These are phyloP conservation scores for Plectrocnemia conspersa DNA, from an alignment of 1,140 invertebrate species.

Conservation along the genomic window DNA sequence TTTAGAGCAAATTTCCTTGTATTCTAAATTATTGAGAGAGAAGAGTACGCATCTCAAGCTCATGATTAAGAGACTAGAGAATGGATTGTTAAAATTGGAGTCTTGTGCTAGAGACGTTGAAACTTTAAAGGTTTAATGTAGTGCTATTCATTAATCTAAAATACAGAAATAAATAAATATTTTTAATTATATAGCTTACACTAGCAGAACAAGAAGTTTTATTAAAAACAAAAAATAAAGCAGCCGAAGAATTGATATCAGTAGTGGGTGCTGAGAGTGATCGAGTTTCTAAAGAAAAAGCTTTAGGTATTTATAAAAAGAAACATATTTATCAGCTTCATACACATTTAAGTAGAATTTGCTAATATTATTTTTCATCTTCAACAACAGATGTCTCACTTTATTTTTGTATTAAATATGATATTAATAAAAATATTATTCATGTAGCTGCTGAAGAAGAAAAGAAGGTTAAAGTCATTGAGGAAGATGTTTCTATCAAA, in stretches of 20 bases:
- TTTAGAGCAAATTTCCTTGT: conserved; percentile 88
- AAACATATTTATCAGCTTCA: conserved; percentile 13
- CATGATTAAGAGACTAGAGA: conserved; percentile 77
- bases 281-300: conserved; percentile 84
- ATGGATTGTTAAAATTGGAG: conserved; percentile 81
- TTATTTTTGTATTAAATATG: not conserved
- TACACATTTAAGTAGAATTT: not conserved
- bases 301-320: conserved; percentile 54
- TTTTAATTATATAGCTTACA: conserved; percentile 61
- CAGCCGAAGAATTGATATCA: conserved; percentile 83
- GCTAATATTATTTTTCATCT: conserved; percentile 9
- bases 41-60: conserved; percentile 74
- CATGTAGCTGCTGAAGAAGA: conserved; percentile 72
- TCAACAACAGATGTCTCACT: not conserved
- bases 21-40: conserved; percentile 72
- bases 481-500: conserved; percentile 79
- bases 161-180: too few species aligned
- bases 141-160: too few species aligned
- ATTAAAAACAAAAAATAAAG: conserved; percentile 82
- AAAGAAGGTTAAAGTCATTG: conserved; percentile 82
- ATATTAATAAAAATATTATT: too few species aligned
- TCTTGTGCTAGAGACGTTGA: conserved; percentile 76
- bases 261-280: conserved; percentile 87
- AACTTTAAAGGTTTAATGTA: conserved; percentile 52
- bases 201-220: conserved; percentile 86